Conservation (phyloP, 2,888 invertebrate species). For the Exocentrus adspersus region DNA sequence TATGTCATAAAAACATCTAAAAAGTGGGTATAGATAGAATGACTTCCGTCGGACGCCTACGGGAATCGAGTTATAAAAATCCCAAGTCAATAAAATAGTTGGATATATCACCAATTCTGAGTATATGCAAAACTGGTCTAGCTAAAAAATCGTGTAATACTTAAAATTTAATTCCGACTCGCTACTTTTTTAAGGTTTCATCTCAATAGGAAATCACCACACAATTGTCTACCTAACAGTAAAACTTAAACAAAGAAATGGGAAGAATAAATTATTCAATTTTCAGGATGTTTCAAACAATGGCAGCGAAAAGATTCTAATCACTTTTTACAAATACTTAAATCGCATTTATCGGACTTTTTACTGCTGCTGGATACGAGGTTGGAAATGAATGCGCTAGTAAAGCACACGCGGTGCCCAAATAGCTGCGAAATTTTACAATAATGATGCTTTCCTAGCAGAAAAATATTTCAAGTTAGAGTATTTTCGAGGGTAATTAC, state of each 20-base stretch:
- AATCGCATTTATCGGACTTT: neutral
- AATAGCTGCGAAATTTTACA: too few species aligned
- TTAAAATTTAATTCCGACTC: neutral
- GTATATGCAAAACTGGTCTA: neutral
- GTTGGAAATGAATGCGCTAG: too few species aligned
- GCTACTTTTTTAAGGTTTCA: neutral
- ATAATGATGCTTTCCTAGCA: too few species aligned
- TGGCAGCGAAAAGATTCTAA: conserved; percentile 1
- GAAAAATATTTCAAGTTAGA: too few species aligned
- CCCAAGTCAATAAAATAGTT: neutral
- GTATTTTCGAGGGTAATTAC: too few species aligned
- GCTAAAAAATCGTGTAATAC: neutral
- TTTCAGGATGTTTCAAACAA: conserved; percentile 10
- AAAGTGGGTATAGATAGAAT: too few species aligned
- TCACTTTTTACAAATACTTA: neutral
- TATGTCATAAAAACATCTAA: too few species aligned
- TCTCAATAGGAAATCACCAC: neutral
- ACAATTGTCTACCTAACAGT: neutral
- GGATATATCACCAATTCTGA: neutral
- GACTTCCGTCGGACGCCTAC: neutral
- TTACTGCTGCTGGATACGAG: too few species aligned
- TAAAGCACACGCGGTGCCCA: too few species aligned
- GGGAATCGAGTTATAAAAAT: neutral
- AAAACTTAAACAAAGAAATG: neutral
- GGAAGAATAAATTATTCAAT: conserved; percentile 1